Evolutionary conservation across 1,140 invertebrate species (phyloP).

Genomic region (Musca vetustissima): DNA sequence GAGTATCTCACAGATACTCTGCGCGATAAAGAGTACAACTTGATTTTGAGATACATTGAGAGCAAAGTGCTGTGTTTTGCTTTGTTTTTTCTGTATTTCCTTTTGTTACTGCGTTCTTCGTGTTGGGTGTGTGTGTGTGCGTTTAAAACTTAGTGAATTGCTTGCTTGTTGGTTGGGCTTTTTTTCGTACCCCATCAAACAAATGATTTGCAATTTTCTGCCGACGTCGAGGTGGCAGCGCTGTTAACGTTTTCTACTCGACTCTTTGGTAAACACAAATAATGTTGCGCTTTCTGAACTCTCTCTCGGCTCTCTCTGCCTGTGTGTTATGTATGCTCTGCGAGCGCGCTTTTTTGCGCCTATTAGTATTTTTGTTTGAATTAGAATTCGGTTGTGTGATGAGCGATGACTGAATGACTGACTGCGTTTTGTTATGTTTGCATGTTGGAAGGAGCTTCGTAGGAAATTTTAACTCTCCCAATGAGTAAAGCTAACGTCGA

Average conservation of each 20-base stretch:
- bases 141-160: no score
- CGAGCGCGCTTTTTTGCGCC: not conserved
- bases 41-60: not conserved
- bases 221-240: not conserved
- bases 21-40: not conserved
- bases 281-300: not conserved
- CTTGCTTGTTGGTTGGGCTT: not conserved
- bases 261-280: not conserved
- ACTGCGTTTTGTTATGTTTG: no score
- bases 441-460: no score
- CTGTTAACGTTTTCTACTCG: not conserved
- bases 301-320: not conserved
- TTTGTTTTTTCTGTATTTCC: not conserved
- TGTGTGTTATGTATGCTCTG: not conserved
- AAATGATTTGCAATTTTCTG: constrained; percentile 9
- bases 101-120: not conserved
- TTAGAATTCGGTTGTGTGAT: no score
- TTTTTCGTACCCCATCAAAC: not conserved
- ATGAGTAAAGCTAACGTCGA: no score
- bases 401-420: no score
- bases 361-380: no score
- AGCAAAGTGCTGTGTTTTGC: not conserved
- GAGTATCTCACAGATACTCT: not conserved
- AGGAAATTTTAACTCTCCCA: no score
- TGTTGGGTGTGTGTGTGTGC: no score